phyloP scores from a whole-genome alignment of 2,113 vertebrate genomes.

The Tapirus terrestris region DNA sequence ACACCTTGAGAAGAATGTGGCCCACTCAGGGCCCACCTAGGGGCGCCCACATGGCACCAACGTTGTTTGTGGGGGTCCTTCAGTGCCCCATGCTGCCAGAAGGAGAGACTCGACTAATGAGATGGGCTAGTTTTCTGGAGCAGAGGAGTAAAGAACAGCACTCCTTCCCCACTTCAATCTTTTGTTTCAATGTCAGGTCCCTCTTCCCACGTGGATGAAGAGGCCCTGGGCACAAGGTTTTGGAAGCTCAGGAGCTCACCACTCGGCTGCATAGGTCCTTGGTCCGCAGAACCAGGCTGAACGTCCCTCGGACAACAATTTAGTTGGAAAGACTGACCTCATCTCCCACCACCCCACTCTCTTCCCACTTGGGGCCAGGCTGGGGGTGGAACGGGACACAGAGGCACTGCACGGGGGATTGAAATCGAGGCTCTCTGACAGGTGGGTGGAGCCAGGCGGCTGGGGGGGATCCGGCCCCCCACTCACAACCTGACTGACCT shows the following conservation, averaged over 20 bases:
- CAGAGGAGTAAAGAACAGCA: not conserved
- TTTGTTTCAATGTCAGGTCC: not conserved
- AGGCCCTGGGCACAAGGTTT: fast-evolving
- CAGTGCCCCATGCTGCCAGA: fast-evolving
- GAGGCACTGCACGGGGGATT: not conserved
- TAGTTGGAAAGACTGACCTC: not conserved
- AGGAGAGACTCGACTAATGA: not conserved
- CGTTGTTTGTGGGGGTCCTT: fast-evolving
- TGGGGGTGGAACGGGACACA: not conserved
- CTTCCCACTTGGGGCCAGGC: not conserved
- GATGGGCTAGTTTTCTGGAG: not conserved
- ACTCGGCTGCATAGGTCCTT: fast-evolving
- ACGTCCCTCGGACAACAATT: not conserved
- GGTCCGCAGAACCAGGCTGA: not conserved
- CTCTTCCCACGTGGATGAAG: fast-evolving
- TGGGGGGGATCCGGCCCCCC: fast-evolving
- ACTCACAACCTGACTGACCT: no score
- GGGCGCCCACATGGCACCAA: no score
- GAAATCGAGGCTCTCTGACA: no score
- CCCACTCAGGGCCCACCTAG: not conserved
- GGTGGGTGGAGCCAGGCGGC: no score
- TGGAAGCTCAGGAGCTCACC: not conserved
- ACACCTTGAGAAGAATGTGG: no score
- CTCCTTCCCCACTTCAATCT: no score
- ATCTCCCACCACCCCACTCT: not conserved